Conservation (phyloP, 1,140 invertebrate genomes). For the Rhopalosiphum padi region DNA sequence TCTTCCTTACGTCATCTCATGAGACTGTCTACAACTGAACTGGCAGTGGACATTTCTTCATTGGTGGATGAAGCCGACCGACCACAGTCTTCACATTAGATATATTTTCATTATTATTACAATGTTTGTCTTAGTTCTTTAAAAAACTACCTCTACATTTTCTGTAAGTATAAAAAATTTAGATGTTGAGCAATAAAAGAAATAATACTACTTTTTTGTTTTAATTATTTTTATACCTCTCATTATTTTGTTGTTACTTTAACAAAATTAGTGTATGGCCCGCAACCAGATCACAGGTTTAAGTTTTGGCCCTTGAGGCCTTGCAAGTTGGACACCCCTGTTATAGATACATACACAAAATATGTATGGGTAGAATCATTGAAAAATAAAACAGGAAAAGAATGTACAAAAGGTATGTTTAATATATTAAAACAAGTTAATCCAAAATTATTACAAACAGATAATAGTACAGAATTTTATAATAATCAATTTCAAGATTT, state of each 20-base stretch:
- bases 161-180: too few relatives aligned
- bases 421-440: too few relatives aligned
- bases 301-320: neutral
- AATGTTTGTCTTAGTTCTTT: neutral
- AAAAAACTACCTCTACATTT: too few relatives aligned
- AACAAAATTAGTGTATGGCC: neutral
- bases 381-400: too few relatives aligned
- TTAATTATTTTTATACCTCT: neutral
- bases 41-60: slow-evolving; percentile 6
- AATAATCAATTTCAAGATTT: too few relatives aligned
- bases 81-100: slow-evolving; percentile 18
- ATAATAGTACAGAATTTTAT: too few relatives aligned
- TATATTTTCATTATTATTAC: slow-evolving; percentile 15
- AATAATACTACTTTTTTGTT: slow-evolving; percentile 20
- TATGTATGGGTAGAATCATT: too few relatives aligned
- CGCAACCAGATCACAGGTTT: neutral
- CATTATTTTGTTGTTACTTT: neutral
- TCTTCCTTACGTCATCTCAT: slow-evolving; percentile 17
- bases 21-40: slow-evolving; percentile 16
- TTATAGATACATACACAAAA: too few relatives aligned
- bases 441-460: too few relatives aligned
- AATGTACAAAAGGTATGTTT: too few relatives aligned
- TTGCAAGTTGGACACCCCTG: slow-evolving; percentile 18
- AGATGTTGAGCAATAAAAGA: too few relatives aligned
- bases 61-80: neutral